Percentiles rank a stretch among this genome's conserved stretches.
Evolutionary conservation across 2,888 invertebrate species (phyloP).

Genomic region (Ischnus inquisitorius): DNA sequence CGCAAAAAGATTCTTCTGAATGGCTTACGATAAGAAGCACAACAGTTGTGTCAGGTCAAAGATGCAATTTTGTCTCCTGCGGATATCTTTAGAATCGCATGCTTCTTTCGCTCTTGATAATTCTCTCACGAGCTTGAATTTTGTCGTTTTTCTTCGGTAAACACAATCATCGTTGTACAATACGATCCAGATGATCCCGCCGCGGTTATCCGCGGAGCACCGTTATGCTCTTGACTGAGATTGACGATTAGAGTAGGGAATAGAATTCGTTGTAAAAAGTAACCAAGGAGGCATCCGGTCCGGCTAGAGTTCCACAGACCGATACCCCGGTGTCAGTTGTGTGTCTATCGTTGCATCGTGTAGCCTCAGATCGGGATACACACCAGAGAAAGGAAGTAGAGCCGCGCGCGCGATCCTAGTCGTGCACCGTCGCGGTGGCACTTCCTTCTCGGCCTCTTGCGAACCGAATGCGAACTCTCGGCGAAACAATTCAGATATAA

Average conservation of each 20-base stretch:
- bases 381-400: conserved; percentile 28
- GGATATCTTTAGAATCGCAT: not conserved
- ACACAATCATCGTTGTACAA: not conserved
- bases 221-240: not conserved
- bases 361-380: not conserved
- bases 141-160: not conserved
- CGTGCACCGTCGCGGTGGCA: conserved; percentile 38
- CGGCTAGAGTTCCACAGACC: not conserved
- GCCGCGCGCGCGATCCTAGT: not conserved
- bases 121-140: not conserved
- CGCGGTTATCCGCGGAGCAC: not conserved
- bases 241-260: not conserved
- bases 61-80: not conserved
- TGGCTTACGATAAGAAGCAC: not conserved
- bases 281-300: not conserved
- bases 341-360: not conserved
- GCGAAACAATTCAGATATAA: conserved; percentile 23
- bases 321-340: not conserved
- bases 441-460: conserved; percentile 41
- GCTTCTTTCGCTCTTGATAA: no score
- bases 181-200: not conserved
- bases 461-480: conserved; percentile 35
- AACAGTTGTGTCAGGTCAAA: no score
- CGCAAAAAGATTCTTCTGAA: not conserved
- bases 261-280: not conserved